Evolutionary conservation across 2,888 invertebrate genomes (phyloP), one percentile per base, ranked within the genome.

Genomic region (Xestoiulus laeticollis): DNA sequence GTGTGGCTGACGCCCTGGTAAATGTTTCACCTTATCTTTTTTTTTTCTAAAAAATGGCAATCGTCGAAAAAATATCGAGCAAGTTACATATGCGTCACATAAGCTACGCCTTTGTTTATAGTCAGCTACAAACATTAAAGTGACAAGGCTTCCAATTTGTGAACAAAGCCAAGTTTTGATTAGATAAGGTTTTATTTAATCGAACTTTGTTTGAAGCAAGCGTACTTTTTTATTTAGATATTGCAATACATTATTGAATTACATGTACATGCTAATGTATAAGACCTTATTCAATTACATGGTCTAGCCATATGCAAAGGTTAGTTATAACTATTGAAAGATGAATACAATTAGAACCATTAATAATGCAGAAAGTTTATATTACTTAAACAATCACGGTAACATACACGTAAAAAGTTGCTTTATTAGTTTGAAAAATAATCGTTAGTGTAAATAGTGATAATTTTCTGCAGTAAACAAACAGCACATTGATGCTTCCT

Each of bases 21-120:
- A n/a, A 68, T 68, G 78, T 78, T 78, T 30, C 78, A 30, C 30
- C 14, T 0, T 78, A 78, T 30, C 30, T 78, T 78, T 78, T 78
- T 78, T 78, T 12, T 12, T 78, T 5, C 22, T 26, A 78, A 78
- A 78, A 68, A 30, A 30, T 30, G 48, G 22, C 30, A 30, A 78
- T 78, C 78, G 12, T 4, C 30, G 30, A 78, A 30, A 68, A 78
- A 30, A 78, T 78, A 30, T 26, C 26, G 12, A 78, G 26, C 30
- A 2, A 30, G 26, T 30, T 30, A 78, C n/a, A n/a, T 30, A 14
- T 78, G 30, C 78, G 78, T 78, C 78, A 78, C 30, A 22, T 30
- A 6, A 78, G 78, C 30, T 30, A 78, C 78, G 78, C 78, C 78
- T 78, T 78, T 78, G 78, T 78, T 78, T 78, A n/a, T n/a, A 30